Base-by-base conservation (phyloP, 2,113 vertebrate genomes). In the Aspidoscelis tigris region DNA sequence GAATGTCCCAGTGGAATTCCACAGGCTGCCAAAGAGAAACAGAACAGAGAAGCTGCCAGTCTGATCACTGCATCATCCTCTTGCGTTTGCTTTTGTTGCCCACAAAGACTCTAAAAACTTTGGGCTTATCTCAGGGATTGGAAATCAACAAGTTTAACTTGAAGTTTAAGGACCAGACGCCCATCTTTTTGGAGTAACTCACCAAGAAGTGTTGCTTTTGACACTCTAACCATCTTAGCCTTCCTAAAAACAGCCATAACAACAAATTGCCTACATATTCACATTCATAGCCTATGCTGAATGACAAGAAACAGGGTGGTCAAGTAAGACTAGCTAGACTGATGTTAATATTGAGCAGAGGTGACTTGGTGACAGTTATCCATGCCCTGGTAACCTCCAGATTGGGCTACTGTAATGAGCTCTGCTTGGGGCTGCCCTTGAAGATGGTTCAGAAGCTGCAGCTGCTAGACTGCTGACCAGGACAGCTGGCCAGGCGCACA, bases 1-100 rank as follows among this genome's bases (percentile, higher is more conserved):
- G 81, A 65, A 18, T 77, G 47, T 74, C 82, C 86, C 83, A 44
- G 22, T 14, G 82, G 82, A 84, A 41, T 84, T 78, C 77, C 73
- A 83, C 80, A 89, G 76, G 20, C 14, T 65, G 44, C 44, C 33
- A 20, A 10, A 78, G 82, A 72, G 86, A 22, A 20, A 0, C 84
- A n/a, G 16, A 20, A 0, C 84, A n/a, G 79, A 65, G 69, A 83
- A 55, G 4, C 66, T 84, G 22, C 16, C 75, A 43, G 65, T 84
- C 85, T 20, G 66, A 70, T n/a, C 43, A 21, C 84, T 84, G 61
- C 41, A 5, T 53, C 61, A 61, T 0, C 1, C 5, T 20, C 33
- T 82, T 14, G 22, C 16, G 0, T 87, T 89, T 50, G 1, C 84
- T 7, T 1, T 12, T 70, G 65, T 7, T 0, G 6, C 3, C 33